These are phyloP conservation scores for Tragelaphus strepsiceros DNA, from an alignment of 2,113 vertebrate genomes.

Conservation along the genomic window DNA sequence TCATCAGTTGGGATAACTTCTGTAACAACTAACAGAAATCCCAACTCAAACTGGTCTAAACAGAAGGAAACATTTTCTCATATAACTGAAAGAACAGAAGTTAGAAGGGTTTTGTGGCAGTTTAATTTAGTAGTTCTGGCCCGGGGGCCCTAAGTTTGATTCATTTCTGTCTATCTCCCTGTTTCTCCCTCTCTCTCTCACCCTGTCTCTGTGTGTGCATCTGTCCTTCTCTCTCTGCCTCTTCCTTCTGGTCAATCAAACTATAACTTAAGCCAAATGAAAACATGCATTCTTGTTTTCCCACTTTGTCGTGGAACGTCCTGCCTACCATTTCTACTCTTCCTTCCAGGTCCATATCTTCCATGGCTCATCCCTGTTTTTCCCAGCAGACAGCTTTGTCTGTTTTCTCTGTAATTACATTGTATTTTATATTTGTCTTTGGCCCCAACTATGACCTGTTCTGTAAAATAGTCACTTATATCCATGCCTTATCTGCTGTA, in stretches of 20 bases:
- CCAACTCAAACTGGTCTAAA: neutral
- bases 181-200: neutral
- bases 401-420: neutral
- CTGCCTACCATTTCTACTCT: neutral
- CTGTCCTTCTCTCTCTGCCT: neutral
- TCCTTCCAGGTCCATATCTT: neutral
- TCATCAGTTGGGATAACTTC: constrained; percentile 15
- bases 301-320: neutral
- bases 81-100: neutral
- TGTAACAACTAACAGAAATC: neutral
- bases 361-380: neutral
- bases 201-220: neutral
- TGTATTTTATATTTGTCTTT: neutral
- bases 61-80: neutral
- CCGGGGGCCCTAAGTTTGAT: neutral
- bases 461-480: neutral
- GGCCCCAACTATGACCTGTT: neutral
- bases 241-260: neutral
- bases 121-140: neutral
- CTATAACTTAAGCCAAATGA: neutral
- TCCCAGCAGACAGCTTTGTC: neutral
- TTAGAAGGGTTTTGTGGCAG: neutral
- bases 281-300: neutral
- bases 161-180: neutral
- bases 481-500: neutral